A percentile compares a stretch with the other conserved stretches of the same genome.
These are phyloP conservation scores for Mormyrops attenuatus DNA, from an alignment of 2,797 vertebrate species.

Conservation along the genomic window DNA sequence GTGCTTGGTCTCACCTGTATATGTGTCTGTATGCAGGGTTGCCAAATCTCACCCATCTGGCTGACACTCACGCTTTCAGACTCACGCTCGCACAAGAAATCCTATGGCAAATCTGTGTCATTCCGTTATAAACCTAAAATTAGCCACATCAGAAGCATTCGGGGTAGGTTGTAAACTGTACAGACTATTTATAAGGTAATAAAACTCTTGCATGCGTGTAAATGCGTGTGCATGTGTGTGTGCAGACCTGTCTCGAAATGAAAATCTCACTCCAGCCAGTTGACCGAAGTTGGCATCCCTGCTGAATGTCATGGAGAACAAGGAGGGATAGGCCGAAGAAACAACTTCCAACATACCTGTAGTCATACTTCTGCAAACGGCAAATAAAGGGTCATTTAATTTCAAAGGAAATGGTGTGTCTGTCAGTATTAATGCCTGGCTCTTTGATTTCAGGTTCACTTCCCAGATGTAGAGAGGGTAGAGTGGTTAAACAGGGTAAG, in stretches of 20 bases:
- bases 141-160: not conserved
- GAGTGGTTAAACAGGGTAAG: slow-evolving; percentile 98
- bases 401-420: not conserved
- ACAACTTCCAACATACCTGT: not conserved
- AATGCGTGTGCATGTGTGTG: not conserved
- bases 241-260: not conserved
- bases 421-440: not conserved
- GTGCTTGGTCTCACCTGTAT: not conserved
- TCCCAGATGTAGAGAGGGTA: slow-evolving; percentile 92
- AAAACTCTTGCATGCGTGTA: not conserved
- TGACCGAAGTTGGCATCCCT: not conserved
- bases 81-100: not conserved
- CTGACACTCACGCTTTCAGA: not conserved
- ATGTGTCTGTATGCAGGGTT: not conserved
- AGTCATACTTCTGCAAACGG: not conserved
- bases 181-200: not conserved
- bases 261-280: not conserved
- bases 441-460: slow-evolving; percentile 77
- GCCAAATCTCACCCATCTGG: not conserved
- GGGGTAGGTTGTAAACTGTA: not conserved
- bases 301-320: not conserved
- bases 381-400: not conserved
- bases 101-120: not conserved
- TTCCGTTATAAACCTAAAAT: not conserved
- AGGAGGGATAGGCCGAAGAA: not conserved